These are phyloP conservation scores for Syndactyla subalaris DNA, from an alignment of 2,797 vertebrate species.

Conservation along the genomic window DNA sequence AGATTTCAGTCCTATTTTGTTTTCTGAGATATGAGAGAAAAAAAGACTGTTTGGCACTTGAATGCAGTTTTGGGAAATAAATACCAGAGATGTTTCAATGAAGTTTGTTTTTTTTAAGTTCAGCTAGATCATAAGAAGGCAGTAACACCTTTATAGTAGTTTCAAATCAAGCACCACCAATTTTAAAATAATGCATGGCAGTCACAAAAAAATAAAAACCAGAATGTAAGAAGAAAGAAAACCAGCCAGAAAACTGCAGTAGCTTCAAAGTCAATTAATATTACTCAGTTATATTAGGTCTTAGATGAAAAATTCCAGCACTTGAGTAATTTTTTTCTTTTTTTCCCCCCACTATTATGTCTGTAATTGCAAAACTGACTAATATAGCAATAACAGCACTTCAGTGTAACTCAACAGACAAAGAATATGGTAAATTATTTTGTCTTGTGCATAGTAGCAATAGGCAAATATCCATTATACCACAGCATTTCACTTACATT, in stretches of 20 bases:
- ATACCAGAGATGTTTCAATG: not conserved
- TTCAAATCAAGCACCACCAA: not conserved
- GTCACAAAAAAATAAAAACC: not conserved
- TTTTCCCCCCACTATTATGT: not conserved
- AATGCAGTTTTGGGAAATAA: not conserved
- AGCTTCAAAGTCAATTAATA: not conserved
- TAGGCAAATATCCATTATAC: not conserved
- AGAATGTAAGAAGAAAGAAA: not conserved
- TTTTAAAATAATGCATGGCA: not conserved
- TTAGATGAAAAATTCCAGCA: not conserved
- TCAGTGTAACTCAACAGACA: not conserved
- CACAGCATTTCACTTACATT: not conserved
- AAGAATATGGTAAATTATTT: not conserved
- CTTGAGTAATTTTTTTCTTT: not conserved
- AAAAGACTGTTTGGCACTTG: not conserved
- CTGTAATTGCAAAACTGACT: not conserved
- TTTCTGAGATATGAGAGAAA: not conserved
- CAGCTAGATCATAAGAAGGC: not conserved
- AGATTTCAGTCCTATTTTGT: not conserved
- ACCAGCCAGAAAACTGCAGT: not conserved
- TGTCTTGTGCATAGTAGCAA: not conserved
- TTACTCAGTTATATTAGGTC: not conserved
- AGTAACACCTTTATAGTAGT: not conserved
- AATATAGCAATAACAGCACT: not conserved
- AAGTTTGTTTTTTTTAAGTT: not conserved